phyloP scores from a whole-genome alignment of 2,797 vertebrate genomes.

The Hyperoplus immaculatus region DNA sequence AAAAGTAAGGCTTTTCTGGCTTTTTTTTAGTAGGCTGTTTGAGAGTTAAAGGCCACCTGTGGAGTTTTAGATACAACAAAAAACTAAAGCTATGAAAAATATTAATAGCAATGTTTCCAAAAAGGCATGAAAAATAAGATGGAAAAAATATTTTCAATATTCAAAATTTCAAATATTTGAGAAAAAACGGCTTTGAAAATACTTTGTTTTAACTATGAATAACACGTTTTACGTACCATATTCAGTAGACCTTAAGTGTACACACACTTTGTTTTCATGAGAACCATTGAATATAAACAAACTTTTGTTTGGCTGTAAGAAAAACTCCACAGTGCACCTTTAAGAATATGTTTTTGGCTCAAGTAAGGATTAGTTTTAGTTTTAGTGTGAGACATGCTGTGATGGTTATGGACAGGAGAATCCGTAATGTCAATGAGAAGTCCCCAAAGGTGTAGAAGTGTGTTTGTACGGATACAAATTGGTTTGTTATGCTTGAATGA shows the following conservation, averaged over 20 bases:
- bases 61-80: too few species aligned
- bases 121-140: not conserved
- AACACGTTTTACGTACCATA: not conserved
- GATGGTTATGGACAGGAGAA: not conserved
- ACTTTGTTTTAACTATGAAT: not conserved
- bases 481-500: constrained; percentile 57
- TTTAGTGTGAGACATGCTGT: not conserved
- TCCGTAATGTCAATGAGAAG: not conserved
- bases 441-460: constrained; percentile 20
- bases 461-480: constrained; percentile 34
- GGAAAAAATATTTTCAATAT: not conserved
- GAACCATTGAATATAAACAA: not conserved
- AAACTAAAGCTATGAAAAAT: too few species aligned
- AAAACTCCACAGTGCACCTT: not conserved
- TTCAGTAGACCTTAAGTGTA: not conserved
- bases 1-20: not conserved
- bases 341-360: not conserved
- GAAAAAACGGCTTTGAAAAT: not conserved
- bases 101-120: too few species aligned
- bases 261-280: not conserved
- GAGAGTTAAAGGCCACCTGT: too few species aligned
- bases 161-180: not conserved
- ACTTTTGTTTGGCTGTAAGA: not conserved
- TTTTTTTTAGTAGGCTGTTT: too few species aligned
- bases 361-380: not conserved